Base-by-base conservation (phyloP, 2,888 invertebrate genomes). In the Helleia helle region DNA sequence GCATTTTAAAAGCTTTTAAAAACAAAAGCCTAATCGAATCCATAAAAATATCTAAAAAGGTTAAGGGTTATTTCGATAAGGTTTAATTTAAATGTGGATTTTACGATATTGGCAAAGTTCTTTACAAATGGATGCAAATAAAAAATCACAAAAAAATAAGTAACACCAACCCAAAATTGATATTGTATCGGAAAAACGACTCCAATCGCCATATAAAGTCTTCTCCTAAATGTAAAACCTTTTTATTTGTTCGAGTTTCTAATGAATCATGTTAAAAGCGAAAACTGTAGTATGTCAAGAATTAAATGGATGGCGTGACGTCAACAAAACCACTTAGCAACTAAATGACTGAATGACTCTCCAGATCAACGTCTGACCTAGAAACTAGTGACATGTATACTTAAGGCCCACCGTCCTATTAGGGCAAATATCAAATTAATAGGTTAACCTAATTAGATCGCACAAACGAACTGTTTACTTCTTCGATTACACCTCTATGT, bases 241-340 rank as follows among this genome's bases (percentile, higher is more conserved):
- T 31, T 31, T 17, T 30, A 15, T 11, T 15, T 8, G 5, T 8
- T 7, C 22, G 31, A 26, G 9, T 31, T 17, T 15, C 30, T 30
- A n/a, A 22, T 40, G 25, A 40, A 26, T 40, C 31, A 17, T 31
- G 25, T 31, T 26, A 34, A 40, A 25, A 30, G 25, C 26, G 30
- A 40, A 40, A 34, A 40, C 31, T 30, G 25, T 40, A 40, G 40
- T 26, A 40, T 26, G 13, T 31, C 31, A 31, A 31, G 29, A 40
- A 18, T 14, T 15, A 17, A 39, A 34, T 40, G 31, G 40, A 24
- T 24, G 25, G n/a, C 14, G 28, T 26, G 26, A 18, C 12, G 31
- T 40, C 15, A 12, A 7, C 22, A 15, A 9, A n/a, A 17, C 17
- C 17, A 40, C 31, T 40, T 26, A 29, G 26, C 13, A 24, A 14